Percentiles rank a stretch among this genome's conserved stretches.
Conservation (phyloP, 1,140 invertebrate species). For the Orussus abietinus region DNA sequence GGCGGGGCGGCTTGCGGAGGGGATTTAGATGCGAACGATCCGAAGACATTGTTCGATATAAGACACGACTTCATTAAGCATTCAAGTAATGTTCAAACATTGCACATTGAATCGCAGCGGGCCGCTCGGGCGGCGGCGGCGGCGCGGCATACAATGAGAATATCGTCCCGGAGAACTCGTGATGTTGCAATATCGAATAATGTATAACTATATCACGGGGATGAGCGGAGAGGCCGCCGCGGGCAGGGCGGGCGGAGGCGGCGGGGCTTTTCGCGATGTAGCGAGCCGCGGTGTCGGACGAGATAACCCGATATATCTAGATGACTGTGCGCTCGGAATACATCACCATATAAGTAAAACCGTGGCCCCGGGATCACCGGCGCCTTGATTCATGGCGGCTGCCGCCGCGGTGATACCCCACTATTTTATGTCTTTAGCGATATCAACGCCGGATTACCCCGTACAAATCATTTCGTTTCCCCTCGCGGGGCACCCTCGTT, state of each 20-base stretch:
- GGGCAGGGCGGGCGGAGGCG: neutral
- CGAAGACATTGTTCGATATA: constrained; percentile 48
- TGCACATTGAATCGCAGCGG: constrained; percentile 37
- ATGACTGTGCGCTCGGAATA: constrained; percentile 30
- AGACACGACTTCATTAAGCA: constrained; percentile 49
- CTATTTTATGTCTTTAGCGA: constrained; percentile 35
- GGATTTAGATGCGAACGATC: constrained; percentile 33
- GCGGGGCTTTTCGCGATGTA: constrained; percentile 19
- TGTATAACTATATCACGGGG: constrained; percentile 40
- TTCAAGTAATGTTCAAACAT: constrained; percentile 49
- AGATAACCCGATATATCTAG: constrained; percentile 36
- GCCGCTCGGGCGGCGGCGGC: constrained; percentile 14
- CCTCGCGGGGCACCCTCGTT: no score
- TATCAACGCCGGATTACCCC: constrained; percentile 30
- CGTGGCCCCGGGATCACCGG: constrained; percentile 22
- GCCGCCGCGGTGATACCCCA: constrained; percentile 22
- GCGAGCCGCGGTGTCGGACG: constrained; percentile 17
- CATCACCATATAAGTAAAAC: constrained; percentile 40
- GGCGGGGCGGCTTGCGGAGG: constrained; percentile 26
- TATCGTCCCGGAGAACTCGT: constrained; percentile 39
- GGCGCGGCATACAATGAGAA: constrained; percentile 38
- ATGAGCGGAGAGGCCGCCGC: constrained; percentile 1
- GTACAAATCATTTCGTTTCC: constrained; percentile 29
- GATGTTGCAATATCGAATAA: constrained; percentile 45
- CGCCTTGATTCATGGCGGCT: constrained; percentile 33